Percentiles rank a stretch among this genome's conserved stretches.
These are phyloP conservation scores for Idaea aversata DNA, from an alignment of 2,888 invertebrate genomes.

Conservation along the genomic window DNA sequence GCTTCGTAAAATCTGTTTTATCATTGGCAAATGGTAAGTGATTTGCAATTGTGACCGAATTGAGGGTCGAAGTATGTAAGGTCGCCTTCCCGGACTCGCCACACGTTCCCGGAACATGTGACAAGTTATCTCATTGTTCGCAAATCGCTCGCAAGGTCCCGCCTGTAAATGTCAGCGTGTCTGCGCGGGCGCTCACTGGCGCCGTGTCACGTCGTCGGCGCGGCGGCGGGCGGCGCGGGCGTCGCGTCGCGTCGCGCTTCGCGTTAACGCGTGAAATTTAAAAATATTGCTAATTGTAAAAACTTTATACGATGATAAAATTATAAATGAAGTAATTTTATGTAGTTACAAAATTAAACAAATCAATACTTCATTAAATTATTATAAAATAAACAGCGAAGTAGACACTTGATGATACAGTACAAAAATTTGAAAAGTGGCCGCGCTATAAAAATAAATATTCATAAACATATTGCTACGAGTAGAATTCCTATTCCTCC, in stretches of 20 bases:
- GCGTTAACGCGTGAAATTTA: slow-evolving; percentile 30
- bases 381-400: too few relatives aligned
- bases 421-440: too few relatives aligned
- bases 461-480: too few relatives aligned
- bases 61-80: slow-evolving; percentile 47
- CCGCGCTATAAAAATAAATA: too few relatives aligned
- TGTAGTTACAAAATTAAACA: too few relatives aligned
- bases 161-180: slow-evolving; percentile 71
- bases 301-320: slow-evolving; percentile 12
- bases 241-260: too few relatives aligned
- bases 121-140: slow-evolving; percentile 65
- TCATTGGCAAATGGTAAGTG: neutral
- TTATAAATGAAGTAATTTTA: neutral
- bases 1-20: neutral
- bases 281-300: slow-evolving; percentile 27
- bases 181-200: slow-evolving; percentile 52
- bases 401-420: too few relatives aligned
- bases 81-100: slow-evolving; percentile 48
- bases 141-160: slow-evolving; percentile 69
- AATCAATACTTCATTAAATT: too few relatives aligned
- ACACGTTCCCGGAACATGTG: slow-evolving; percentile 70
- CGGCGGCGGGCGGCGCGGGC: too few relatives aligned
- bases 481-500: too few relatives aligned
- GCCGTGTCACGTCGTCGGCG: slow-evolving; percentile 24
- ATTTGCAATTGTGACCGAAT: neutral